Evolutionary conservation across 2,113 vertebrate genomes (phyloP).

Genomic region (Ia io): DNA sequence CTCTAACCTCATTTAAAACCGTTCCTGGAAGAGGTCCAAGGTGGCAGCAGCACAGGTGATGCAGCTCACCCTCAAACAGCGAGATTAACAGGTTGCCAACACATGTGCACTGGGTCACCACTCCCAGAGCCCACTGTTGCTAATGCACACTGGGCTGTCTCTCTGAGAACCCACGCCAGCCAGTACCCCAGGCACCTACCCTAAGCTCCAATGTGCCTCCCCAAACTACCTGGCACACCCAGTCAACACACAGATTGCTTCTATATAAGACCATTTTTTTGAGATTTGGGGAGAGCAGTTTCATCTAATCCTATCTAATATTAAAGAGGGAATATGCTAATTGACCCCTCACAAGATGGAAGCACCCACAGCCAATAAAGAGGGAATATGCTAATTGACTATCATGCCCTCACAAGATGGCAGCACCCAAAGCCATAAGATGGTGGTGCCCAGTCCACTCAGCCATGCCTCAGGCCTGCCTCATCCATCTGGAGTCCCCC

Average conservation of each 20-base stretch:
- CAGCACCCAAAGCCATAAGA: too few relatives aligned
- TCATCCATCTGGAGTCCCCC: too few relatives aligned
- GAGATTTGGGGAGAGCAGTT: not conserved
- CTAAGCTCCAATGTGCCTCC: not conserved
- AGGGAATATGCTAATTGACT: too few relatives aligned
- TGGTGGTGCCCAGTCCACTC: too few relatives aligned
- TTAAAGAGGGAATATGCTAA: too few relatives aligned
- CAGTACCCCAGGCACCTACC: not conserved
- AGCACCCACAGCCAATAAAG: too few relatives aligned
- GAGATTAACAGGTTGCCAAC: not conserved
- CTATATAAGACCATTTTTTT: not conserved
- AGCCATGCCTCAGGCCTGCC: too few relatives aligned
- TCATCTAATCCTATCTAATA: not conserved
- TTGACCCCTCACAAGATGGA: too few relatives aligned
- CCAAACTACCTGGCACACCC: not conserved
- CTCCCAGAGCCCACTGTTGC: not conserved
- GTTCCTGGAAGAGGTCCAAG: not conserved
- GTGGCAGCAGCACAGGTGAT: not conserved
- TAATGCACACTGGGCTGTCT: not conserved
- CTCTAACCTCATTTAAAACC: not conserved
- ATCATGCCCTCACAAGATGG: too few relatives aligned
- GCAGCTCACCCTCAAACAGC: not conserved
- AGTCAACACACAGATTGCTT: not conserved
- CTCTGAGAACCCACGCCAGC: not conserved
- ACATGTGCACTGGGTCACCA: not conserved